These are phyloP conservation scores for Tokudaia tokunoshimensis DNA, from an alignment of 2,797 vertebrate species.

Conservation along the genomic window DNA sequence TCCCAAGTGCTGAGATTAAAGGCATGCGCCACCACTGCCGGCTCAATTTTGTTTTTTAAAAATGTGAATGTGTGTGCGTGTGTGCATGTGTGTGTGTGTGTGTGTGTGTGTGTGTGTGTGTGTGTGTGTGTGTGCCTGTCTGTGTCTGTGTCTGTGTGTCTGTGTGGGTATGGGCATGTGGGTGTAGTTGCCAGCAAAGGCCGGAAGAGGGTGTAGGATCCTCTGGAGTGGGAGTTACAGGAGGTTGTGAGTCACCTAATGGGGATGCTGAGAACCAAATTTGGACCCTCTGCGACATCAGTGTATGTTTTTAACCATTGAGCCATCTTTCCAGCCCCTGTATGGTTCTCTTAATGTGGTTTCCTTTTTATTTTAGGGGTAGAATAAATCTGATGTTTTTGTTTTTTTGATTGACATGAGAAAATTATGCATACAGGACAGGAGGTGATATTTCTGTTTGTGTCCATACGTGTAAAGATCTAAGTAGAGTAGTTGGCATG, in stretches of 20 bases:
- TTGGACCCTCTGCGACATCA: neutral
- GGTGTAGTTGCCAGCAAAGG: neutral
- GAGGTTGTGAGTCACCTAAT: neutral
- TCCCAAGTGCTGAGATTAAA: too few relatives aligned
- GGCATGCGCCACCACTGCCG: too few relatives aligned
- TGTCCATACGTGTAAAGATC: neutral
- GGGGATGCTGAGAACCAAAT: neutral
- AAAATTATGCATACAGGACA: too few relatives aligned
- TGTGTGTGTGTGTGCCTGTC: neutral
- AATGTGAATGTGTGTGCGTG: neutral
- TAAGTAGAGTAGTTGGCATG: neutral
- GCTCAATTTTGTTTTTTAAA: neutral
- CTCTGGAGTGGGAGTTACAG: neutral
- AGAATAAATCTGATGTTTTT: neutral
- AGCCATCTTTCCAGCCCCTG: neutral
- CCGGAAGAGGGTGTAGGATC: neutral
- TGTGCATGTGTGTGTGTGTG: neutral
- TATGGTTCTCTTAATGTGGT: conserved; percentile 10
- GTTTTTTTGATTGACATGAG: neutral
- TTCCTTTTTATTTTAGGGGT: neutral
- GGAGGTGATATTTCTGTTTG: neutral
- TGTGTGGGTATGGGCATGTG: neutral
- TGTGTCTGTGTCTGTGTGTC: neutral
- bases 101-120: neutral
- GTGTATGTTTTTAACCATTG: neutral